Evolutionary conservation across 2,113 vertebrate species (phyloP), one percentile per base, ranked within the genome.

Genomic region (Brachypodius melanocephalos): DNA sequence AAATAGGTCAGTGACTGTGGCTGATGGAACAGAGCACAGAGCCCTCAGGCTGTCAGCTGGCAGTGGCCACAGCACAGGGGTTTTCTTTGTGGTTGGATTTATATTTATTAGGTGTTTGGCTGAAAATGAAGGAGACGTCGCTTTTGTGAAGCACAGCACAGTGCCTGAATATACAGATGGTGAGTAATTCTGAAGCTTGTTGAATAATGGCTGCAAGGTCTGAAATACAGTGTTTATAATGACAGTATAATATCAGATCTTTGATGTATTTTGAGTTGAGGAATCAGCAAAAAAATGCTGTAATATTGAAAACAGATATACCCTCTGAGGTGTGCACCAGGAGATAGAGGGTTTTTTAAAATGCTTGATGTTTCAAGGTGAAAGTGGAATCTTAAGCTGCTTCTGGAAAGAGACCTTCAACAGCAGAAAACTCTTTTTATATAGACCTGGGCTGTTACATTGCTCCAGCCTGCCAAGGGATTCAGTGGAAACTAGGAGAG

Each of bases 141-240:
- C 99, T 76, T 99, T 99, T 92, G 97, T 98, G 85, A 99, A 99
- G 95, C 98, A 99, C 96, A 98, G 98, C 20, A 98, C 98, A 8
- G 98, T 99, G 9, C 59, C 32, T 45, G 98, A 99, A 4, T 98
- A 99, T 96, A 98, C 98, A 10, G 97, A 98, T 11, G 98, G 99
- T 99, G 95, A 97, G 97, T 95, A 51, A 15, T 54, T 29, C 62
- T 43, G 57, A 46, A 55, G 46, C 16, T 73, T 63, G 25, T 32
- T 62, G 42, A 73, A 24, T 15, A 73, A 80, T 6, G 18, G 28
- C 78, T 73, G 58, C 52, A 69, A 68, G 48, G 42, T 76, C 79
- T 88, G 51, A 54, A 80, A 68, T 57, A 25, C 0, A 0, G 29
- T 58, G 22, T 32, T 36, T 95, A 14, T 21, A 58, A 38, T 45